These are phyloP conservation scores for Psilopsiagon aurifrons DNA, from an alignment of 2,113 vertebrate species.

Conservation along the genomic window DNA sequence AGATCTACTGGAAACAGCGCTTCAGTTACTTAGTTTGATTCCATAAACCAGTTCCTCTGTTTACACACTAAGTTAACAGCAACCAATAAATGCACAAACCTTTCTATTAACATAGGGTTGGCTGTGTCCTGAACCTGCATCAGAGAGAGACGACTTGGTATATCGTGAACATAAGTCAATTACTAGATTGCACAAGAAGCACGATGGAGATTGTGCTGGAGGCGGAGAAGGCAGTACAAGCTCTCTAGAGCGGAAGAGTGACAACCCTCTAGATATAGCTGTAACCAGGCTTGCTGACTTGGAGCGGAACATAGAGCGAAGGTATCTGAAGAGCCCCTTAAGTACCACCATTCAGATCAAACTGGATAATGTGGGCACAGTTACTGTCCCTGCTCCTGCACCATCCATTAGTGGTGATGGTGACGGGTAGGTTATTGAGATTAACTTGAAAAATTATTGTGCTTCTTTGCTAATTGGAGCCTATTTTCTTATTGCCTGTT, in stretches of 20 bases:
- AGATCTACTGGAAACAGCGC: slow-evolving; percentile 54
- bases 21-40: slow-evolving; percentile 45
- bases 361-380: slow-evolving; percentile 99
- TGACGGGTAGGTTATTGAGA: slow-evolving; percentile 99
- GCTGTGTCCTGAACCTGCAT: slow-evolving; percentile 93
- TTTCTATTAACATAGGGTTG: slow-evolving; percentile 89
- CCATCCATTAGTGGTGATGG: slow-evolving; percentile 99
- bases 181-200: slow-evolving; percentile 80
- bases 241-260: slow-evolving; percentile 88
- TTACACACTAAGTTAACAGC: slow-evolving; percentile 28
- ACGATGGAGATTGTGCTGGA: slow-evolving; percentile 82
- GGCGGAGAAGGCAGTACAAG: slow-evolving; percentile 83
- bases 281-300: slow-evolving; percentile 98
- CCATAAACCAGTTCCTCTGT: slow-evolving; percentile 63
- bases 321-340: slow-evolving; percentile 99
- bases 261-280: slow-evolving; percentile 99
- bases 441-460: slow-evolving; percentile 89
- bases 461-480: slow-evolving; percentile 92
- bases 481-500: slow-evolving; percentile 88
- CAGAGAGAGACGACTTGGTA: slow-evolving; percentile 97
- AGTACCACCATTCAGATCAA: slow-evolving; percentile 99
- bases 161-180: slow-evolving; percentile 96
- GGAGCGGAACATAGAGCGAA: slow-evolving; percentile 99
- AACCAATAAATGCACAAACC: slow-evolving; percentile 68
- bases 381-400: slow-evolving; percentile 99